Evolutionary conservation across 2,888 invertebrate species (phyloP).

Genomic region (Ephialtes manifestator): DNA sequence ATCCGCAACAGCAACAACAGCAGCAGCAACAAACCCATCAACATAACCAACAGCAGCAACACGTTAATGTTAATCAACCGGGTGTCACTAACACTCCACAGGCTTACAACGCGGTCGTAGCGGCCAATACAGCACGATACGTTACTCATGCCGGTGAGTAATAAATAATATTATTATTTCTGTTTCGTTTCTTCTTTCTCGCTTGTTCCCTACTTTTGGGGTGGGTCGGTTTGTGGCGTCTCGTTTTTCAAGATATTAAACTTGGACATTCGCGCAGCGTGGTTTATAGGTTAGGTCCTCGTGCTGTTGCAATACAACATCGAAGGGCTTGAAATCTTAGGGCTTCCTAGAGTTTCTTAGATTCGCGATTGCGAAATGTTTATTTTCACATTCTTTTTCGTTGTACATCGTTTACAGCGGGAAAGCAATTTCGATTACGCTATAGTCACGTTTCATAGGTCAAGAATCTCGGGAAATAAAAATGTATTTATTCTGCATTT

Average conservation of each 20-base stretch:
- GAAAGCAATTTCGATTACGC: neutral
- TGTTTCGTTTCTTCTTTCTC: neutral
- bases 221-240: constrained; percentile 7
- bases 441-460: neutral
- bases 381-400: neutral
- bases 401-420: neutral
- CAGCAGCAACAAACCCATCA: constrained; percentile 69
- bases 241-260: no score
- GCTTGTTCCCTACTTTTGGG: constrained; percentile 21
- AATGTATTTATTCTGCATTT: neutral
- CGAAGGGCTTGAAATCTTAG: constrained; percentile 18
- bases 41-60: constrained; percentile 75
- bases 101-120: constrained; percentile 79
- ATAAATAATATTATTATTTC: neutral
- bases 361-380: neutral
- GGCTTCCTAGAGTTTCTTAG: no score
- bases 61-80: constrained; percentile 78
- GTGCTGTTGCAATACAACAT: constrained; percentile 54
- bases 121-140: constrained; percentile 76
- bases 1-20: constrained; percentile 72
- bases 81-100: constrained; percentile 76
- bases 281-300: constrained; percentile 67
- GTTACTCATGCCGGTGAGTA: constrained; percentile 80
- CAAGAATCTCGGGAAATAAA: neutral
- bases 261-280: neutral